Conservation (phyloP, 2,113 vertebrate species). For the Xyrauchen texanus region DNA sequence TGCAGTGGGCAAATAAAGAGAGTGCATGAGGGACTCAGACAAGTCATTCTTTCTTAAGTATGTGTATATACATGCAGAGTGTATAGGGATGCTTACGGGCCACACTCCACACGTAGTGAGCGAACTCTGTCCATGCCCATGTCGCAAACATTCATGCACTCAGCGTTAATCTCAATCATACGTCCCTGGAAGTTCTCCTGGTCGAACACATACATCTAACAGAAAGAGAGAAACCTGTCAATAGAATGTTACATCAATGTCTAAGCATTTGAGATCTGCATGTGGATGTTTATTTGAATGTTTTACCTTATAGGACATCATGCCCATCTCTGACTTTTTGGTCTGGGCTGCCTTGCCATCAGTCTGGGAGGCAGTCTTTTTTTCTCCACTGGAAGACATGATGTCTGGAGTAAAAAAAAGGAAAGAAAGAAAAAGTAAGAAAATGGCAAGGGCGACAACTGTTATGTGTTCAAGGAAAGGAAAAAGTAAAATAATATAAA, state of each 20-base stretch:
- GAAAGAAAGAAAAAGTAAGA: slow-evolving; percentile 22
- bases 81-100: slow-evolving; percentile 72
- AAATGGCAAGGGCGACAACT: neutral
- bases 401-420: slow-evolving; percentile 60
- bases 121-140: slow-evolving; percentile 79
- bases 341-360: slow-evolving; percentile 75
- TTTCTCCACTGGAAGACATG: slow-evolving; percentile 78
- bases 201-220: slow-evolving; percentile 79
- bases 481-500: too few relatives aligned
- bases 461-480: too few relatives aligned
- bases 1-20: slow-evolving; percentile 47
- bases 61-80: neutral
- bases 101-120: slow-evolving; percentile 78
- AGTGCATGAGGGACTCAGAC: neutral
- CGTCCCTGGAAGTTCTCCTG: slow-evolving; percentile 85
- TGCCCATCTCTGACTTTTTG: slow-evolving; percentile 79
- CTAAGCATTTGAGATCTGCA: too few relatives aligned
- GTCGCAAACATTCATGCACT: slow-evolving; percentile 81
- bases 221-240: neutral
- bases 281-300: neutral
- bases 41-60: neutral
- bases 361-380: slow-evolving; percentile 78
- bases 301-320: slow-evolving; percentile 76
- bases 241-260: neutral
- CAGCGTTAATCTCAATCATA: slow-evolving; percentile 78